Base-by-base conservation (phyloP, 2,888 invertebrate genomes). In the Luperina nickerlii region DNA sequence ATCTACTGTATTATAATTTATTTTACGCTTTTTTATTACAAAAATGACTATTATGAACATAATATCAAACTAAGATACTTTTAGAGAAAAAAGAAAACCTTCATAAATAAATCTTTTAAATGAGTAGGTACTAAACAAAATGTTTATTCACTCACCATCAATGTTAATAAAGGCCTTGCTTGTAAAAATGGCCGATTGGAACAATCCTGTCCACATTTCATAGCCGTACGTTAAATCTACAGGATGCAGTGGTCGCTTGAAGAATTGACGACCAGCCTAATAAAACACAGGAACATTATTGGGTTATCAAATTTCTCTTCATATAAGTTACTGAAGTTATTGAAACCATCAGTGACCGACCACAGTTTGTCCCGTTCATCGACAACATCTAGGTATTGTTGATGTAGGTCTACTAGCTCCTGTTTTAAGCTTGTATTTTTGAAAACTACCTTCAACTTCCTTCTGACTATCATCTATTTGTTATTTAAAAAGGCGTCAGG, bases 181-280 rank as follows among this genome's bases (percentile, higher is more conserved):
- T 4, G 99, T 99, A 75, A 99, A 98, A 84, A 99, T 97, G 0
- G 99, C 99, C 15, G 99, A 98, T 94, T 99, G 99, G 96, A 98
- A 99, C 32, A 99, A 97, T 9, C 99, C 99, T 81, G 98, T 98
- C 98, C 99, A 99, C 92, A 99, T 98, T 93, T 99, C 99, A 90
- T 99, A 97, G 0, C 99, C 99, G 71, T 98, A 98, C 0, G 98
- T 98, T 18, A 99, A 96, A 91, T 97, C 97, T 85, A 97, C 95
- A 69, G 97, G 97, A 2, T 88, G 88, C 0, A 82, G 67, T 0
- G 97, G 97, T 6, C 95, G 95, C 51, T 97, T 97, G 95, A 98
- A 99, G 92, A 98, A 99, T 24, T 99, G 98, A 18, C 98, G 97
- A 0, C 98, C 98, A 63, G 98, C 98, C 93, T 98, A 97, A 77